Evolutionary conservation across 2,113 vertebrate species (phyloP).

Genomic region (Ciconia boyciana): DNA sequence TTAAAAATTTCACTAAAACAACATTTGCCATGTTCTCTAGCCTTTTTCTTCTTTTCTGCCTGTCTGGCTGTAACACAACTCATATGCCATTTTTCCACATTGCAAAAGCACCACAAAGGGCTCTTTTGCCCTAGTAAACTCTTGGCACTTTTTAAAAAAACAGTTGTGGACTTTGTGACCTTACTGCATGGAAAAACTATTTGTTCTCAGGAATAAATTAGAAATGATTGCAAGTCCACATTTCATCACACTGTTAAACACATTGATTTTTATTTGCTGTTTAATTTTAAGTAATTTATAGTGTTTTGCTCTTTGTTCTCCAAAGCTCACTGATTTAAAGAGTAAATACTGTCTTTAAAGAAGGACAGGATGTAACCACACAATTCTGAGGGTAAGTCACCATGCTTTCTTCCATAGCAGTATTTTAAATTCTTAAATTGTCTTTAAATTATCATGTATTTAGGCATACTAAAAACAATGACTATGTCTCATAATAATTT

Average conservation of each 20-base stretch:
- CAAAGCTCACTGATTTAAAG: not conserved
- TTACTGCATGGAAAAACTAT: not conserved
- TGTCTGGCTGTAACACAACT: not conserved
- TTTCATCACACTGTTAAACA: not conserved
- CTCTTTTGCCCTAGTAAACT: not conserved
- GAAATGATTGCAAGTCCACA: not conserved
- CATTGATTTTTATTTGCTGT: not conserved
- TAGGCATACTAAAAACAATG: not conserved
- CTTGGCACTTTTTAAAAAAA: not conserved
- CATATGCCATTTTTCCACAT: not conserved
- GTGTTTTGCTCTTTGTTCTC: not conserved
- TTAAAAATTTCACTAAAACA: not conserved
- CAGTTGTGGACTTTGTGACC: not conserved
- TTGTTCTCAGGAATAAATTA: not conserved
- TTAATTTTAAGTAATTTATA: constrained; percentile 2
- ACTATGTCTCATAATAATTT: not conserved
- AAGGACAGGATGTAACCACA: not conserved
- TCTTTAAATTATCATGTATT: not conserved
- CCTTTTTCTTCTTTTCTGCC: not conserved
- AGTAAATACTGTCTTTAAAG: not conserved
- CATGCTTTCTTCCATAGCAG: not conserved
- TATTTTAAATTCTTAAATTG: not conserved
- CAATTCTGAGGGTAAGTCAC: not conserved
- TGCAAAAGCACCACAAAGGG: not conserved
- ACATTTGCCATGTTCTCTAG: not conserved